A percentile compares a stretch with the other conserved stretches of the same genome.
These are phyloP conservation scores for Acanthis flammea DNA, from an alignment of 2,797 vertebrate genomes.

Conservation along the genomic window DNA sequence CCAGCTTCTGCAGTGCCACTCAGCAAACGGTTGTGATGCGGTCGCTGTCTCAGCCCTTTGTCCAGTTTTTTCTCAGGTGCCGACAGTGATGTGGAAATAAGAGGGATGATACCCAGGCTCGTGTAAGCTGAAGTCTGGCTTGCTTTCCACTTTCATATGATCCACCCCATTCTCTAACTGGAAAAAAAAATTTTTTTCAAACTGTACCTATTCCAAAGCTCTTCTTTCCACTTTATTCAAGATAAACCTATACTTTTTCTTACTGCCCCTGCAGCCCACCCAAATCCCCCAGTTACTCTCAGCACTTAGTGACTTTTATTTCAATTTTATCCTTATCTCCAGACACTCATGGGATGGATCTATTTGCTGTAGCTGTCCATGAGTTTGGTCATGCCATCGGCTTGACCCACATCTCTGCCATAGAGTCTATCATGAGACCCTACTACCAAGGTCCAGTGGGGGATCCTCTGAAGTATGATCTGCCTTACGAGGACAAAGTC, in stretches of 20 bases:
- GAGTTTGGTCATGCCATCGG: slow-evolving; percentile 97
- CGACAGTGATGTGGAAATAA: background rate
- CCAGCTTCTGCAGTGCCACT: background rate
- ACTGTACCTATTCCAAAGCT: background rate
- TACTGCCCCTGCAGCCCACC: background rate
- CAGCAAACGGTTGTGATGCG: background rate
- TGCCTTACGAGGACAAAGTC: slow-evolving; percentile 94
- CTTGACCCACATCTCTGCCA: slow-evolving; percentile 88
- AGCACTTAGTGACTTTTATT: background rate
- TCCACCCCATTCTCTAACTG: background rate
- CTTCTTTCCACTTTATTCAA: background rate
- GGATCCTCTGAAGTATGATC: slow-evolving; percentile 92
- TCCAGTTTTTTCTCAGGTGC: background rate
- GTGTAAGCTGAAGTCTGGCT: background rate
- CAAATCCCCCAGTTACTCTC: background rate
- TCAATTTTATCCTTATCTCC: background rate
- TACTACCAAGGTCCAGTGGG: slow-evolving; percentile 97
- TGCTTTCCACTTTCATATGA: background rate
- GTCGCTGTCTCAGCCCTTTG: background rate
- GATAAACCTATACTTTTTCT: background rate
- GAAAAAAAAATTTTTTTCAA: background rate
- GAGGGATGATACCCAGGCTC: background rate
- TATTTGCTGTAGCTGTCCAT: slow-evolving; percentile 95
- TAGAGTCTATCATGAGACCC: slow-evolving; percentile 94
- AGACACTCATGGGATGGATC: slow-evolving; percentile 92